Evolutionary conservation across 1,140 invertebrate species (phyloP), one percentile per base, ranked within the genome.

Genomic region (Phymorhynchus buccinoides): DNA sequence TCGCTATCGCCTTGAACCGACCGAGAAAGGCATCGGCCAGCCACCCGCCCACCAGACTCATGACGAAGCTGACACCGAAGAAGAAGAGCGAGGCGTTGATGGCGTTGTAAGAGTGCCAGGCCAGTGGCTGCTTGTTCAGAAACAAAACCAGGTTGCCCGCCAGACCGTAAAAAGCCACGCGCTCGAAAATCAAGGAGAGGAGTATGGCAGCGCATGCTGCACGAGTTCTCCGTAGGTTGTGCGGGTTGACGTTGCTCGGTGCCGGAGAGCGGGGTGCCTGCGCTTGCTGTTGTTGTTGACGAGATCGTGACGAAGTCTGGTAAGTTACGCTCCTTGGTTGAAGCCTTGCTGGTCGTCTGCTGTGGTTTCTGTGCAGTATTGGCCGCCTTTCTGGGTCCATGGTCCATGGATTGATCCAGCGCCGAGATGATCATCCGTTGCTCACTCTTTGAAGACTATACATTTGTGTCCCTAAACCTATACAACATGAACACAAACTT

Each of bases 61-160:
- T 93, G 6, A 94, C 88, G 85, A 93, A 95, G 0, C 93, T 89
- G 7, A 94, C 88, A 41, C 94, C 94, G 48, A 93, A 91, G 62
- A 95, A 93, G 16, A 93, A 88, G 78, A 94, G 92, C 0, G 93
- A 89, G 18, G 94, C 94, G 88, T 90, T 92, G 75, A 94, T 87
- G 7, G 94, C 93, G 87, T 94, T 91, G 75, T 93, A 91, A 16
- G 93, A 93, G 37, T 88, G 88, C 94, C 94, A 95, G n/a, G 85
- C 56, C 68, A 92, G 91, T 18, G 93, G 91, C 18, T 90, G 88
- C 79, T 92, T 90, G 84, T 94, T 94, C 0, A 95, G 89, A 87
- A 94, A 95, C 30, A 95, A 90, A 37, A 94, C 94, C 22, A 95
- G 88, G 88, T 95, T 95, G 52, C 94, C 93, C 9, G 93, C 90